Evolutionary conservation across 2,797 vertebrate species (phyloP).

Genomic region (Miichthys miiuy): DNA sequence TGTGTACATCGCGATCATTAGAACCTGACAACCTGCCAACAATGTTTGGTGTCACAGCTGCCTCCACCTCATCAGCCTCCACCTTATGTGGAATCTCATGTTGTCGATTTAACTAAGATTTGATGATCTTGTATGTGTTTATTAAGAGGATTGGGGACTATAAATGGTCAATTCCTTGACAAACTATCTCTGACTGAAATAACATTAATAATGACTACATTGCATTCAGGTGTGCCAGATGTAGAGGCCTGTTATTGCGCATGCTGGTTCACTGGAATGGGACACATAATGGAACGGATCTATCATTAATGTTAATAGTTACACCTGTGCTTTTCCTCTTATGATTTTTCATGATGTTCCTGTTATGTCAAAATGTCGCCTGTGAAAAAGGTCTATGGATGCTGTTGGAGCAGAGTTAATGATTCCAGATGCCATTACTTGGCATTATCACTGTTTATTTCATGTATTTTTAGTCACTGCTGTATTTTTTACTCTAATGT

Average conservation of each 20-base stretch:
- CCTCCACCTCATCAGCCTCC: not conserved
- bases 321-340: constrained; percentile 56
- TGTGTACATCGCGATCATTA: not conserved
- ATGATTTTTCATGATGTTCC: constrained; percentile 65
- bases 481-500: not conserved
- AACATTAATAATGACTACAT: not conserved
- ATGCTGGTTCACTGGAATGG: constrained; percentile 24
- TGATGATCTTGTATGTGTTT: not conserved
- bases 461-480: constrained; percentile 26
- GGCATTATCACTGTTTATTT: constrained; percentile 30
- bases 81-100: not conserved
- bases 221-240: constrained; percentile 13
- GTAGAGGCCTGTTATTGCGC: not conserved
- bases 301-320: constrained; percentile 59
- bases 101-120: not conserved
- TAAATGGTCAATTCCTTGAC: not conserved
- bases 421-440: constrained; percentile 13
- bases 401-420: constrained; percentile 29
- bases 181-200: constrained; percentile 20
- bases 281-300: constrained; percentile 33
- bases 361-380: constrained; percentile 61
- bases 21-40: not conserved
- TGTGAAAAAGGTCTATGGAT: constrained; percentile 29
- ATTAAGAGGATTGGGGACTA: not conserved
- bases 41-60: not conserved